Base-by-base conservation (phyloP, 2,797 vertebrate genomes). In the Sarcophilus harrisii region DNA sequence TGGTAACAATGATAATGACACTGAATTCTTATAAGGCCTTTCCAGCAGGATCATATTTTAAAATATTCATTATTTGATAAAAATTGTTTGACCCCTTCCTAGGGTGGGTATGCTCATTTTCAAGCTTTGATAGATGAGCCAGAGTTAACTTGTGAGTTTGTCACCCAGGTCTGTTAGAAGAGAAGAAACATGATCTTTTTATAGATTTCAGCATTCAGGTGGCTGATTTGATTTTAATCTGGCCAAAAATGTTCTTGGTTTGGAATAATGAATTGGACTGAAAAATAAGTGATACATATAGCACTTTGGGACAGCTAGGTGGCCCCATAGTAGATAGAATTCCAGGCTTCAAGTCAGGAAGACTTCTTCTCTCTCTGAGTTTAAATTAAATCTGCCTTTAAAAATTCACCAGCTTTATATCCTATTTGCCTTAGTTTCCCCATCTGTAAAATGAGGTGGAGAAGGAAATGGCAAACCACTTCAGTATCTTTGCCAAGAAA, bases 171-270 rank as follows among this genome's bases (percentile, higher is more conserved):
- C 29, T 60, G n/a, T 49, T 55, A 73, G 92, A 24, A 57, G 30
- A 16, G 29, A 45, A 1, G 32, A 38, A 59, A 89, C 27, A 4
- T 59, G 0, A 0, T 32, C 27, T 91, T 91, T 58, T 60, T 58
- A 45, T 45, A 87, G 73, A 14, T 21, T 45, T 45, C 32, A 2
- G 0, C 6, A 0, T 54, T 59, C 32, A 27, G 10, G 2, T 21
- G 87, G 60, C 4, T 38, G 49, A 45, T 32, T 73, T 60, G 11
- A 58, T 96, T 92, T 96, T 60, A 54, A 66, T 57, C 92, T 59
- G 1, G 10, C 1, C 21, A 91, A 45, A 55, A 13, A 2, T 89
- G 87, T 55, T 93, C 93, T 58, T n/a, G 28, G 62, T 24, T 54
- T 52, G 81, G 45, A 27, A 11, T 81, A 66, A 18, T 49, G 24